Evolutionary conservation across 2,113 vertebrate genomes (phyloP), one percentile per base, ranked within the genome.

Genomic region (Pterocles orientalis): DNA sequence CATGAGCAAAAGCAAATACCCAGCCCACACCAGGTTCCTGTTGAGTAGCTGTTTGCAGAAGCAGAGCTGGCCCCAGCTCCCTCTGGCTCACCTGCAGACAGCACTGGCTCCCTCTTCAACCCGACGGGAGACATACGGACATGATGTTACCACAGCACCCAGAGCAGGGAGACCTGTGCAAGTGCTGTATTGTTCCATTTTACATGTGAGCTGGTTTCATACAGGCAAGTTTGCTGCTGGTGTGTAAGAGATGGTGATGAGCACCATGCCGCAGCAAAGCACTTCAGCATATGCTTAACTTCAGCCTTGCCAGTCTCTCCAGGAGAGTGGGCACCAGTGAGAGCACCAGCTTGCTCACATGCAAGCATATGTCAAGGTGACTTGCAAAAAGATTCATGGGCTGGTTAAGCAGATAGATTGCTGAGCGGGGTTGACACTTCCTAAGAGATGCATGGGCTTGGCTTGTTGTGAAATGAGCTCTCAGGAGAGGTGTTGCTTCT

Each of bases 341-440:
- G 53, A 66, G 29, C 45, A 10, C 14, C 9, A 8, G 29, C 66
- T 76, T 34, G 81, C 70, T 41, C 79, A 66, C 88, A 47, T 1
- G 9, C 72, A 62, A 90, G 48, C 92, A 45, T 71, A 48, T 88
- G 93, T 20, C 58, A 24, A 82, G 88, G 50, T 58, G 71, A 65
- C 47, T 85, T 93, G 78, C 3, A 4, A 62, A 90, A 65, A 12
- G 18, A 53, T 79, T 41, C 78, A 72, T 0, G 5, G 48, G 86
- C 78, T 91, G 65, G 61, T 75, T 87, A 70, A 93, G 41, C 85
- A 91, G 79, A 54, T 70, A 91, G 79, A 54, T 70, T 80, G 78
- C 41, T 65, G 51, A 90, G 56, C 0, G 0, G 68, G 43, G 26
- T 62, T 85, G 66, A 85, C 45, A 53, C 10, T 95, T 45, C 54